Evolutionary conservation across 2,797 vertebrate genomes (phyloP).

Genomic region (Chiroxiphia lanceolata): DNA sequence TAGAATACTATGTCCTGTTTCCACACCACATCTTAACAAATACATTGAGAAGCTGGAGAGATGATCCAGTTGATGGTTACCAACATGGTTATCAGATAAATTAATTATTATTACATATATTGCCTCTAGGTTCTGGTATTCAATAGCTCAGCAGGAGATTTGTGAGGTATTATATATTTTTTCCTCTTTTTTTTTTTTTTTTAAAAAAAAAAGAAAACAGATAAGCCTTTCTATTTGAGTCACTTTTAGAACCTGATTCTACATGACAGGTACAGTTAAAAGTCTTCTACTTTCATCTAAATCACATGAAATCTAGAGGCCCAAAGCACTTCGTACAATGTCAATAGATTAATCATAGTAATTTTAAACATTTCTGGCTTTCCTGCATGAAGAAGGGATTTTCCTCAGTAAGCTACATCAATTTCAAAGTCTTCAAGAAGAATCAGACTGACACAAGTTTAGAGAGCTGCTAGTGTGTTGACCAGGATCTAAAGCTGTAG

Average conservation of each 20-base stretch:
- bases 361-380: neutral
- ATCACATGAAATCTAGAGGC: neutral
- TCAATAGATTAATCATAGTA: neutral
- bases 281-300: neutral
- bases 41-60: neutral
- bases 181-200: neutral
- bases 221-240: neutral
- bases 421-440: constrained; percentile 8
- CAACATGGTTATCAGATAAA: neutral
- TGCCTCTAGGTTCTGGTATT: neutral
- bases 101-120: neutral
- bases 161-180: neutral
- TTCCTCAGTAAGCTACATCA: neutral
- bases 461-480: neutral
- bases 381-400: neutral
- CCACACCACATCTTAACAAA: neutral
- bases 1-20: neutral
- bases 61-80: neutral
- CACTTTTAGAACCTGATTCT: neutral
- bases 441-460: neutral
- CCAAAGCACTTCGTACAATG: neutral
- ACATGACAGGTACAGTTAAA: neutral
- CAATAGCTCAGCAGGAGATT: neutral
- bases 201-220: neutral
- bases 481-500: neutral